Evolutionary conservation across 2,113 vertebrate species (phyloP), one percentile per base, ranked within the genome.

Genomic region (Ctenomys sociabilis): DNA sequence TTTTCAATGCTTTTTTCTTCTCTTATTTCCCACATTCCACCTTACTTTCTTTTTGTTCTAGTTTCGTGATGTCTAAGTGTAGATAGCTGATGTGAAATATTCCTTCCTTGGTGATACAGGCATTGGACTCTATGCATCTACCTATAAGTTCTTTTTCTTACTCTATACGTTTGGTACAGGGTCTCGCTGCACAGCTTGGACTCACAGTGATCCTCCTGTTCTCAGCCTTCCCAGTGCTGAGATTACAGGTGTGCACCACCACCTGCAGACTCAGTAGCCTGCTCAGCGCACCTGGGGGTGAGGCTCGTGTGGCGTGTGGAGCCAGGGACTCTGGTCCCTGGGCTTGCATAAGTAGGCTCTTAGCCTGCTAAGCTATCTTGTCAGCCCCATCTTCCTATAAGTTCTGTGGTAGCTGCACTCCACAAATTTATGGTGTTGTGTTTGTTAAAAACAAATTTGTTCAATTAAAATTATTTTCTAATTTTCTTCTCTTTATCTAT

Each of bases 1-100:
- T 43, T 84, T 96, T 94, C 85, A 12, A n/a, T 89, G 28, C n/a
- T 96, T 91, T 57, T 40, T 84, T 88, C 49, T 88, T 32, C 45
- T 75, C 45, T 93, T 49, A 63, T 28, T 95, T 64, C 66, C 77
- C 45, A 0, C 37, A 45, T 90, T 68, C 49, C 73, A 82, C 40
- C 66, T 68, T 83, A 66, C 54, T 87, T 80, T 90, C 35, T 72
- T 2, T 82, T 84, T 24, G 22, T 68, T 72, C 13, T 70, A 21
- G 19, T 82, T 90, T 75, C 9, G 49, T 92, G 68, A 54, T 7
- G 22, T 75, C 0, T 66, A 59, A 57, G 7, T 92, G 14, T 28
- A 87, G 9, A 90, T 5, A 83, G 26, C 11, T 95, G 66, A 82
- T 59, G 66, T 32, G 57, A 90, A n/a, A 83, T 17, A 35, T 86